A percentile compares a stretch with the other conserved stretches of the same genome.
Conservation (phyloP, 2,113 vertebrate genomes). For the Terrapene triunguis region DNA sequence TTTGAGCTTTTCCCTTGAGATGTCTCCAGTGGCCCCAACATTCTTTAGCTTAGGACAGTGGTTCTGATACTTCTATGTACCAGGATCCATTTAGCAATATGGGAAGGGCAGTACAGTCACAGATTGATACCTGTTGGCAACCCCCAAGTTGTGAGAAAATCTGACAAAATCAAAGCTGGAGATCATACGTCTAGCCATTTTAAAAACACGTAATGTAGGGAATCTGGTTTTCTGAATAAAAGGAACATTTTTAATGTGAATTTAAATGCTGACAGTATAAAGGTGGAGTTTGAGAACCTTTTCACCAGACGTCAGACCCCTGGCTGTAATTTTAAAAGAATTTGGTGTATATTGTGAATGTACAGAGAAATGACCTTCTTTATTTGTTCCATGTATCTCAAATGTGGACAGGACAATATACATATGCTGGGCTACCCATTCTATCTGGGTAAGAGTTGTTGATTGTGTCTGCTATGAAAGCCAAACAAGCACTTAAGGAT, state of each 20-base stretch:
- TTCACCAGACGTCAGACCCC: background rate
- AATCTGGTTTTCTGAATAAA: background rate
- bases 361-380: background rate
- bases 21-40: rapidly evolving
- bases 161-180: background rate
- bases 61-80: rapidly evolving
- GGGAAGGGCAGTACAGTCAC: background rate
- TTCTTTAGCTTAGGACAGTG: background rate
- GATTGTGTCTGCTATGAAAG: background rate
- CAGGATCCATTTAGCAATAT: background rate
- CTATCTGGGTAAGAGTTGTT: background rate
- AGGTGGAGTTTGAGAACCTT: background rate
- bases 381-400: background rate
- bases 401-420: background rate
- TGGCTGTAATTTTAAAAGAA: background rate
- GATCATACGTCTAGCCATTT: background rate
- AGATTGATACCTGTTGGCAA: rapidly evolving
- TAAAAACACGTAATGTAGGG: background rate
- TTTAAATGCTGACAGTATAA: background rate
- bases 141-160: background rate
- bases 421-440: background rate
- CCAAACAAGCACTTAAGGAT: background rate
- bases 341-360: background rate
- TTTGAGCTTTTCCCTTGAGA: background rate
- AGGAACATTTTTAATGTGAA: background rate